Conservation (phyloP, 2,888 invertebrate species). For the Pollenia labialis region DNA sequence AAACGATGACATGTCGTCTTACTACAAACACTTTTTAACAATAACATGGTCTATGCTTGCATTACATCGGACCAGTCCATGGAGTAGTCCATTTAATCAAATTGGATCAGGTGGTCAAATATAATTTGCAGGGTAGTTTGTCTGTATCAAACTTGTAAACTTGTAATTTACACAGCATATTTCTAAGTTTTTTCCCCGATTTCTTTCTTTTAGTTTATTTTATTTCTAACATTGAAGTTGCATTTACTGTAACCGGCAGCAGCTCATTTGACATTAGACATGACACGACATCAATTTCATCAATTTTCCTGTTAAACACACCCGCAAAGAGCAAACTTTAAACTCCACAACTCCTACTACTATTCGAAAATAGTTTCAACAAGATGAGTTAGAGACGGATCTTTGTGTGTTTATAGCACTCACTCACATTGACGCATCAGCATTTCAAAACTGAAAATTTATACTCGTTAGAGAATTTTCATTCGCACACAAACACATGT, state of each 20-base stretch:
- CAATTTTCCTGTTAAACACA: conserved; percentile 73
- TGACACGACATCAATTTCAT: conserved; percentile 73
- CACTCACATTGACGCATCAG: conserved; percentile 21
- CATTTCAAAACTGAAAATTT: conserved; percentile 40
- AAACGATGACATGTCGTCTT: too few relatives aligned
- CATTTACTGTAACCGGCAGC: conserved; percentile 65
- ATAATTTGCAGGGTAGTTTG: conserved; percentile 67
- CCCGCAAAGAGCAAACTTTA: conserved; percentile 45
- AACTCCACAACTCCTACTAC: background rate
- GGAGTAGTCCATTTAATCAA: too few relatives aligned
- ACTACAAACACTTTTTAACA: too few relatives aligned
- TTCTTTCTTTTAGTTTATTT: conserved; percentile 11
- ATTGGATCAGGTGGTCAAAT: too few relatives aligned
- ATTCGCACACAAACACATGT: background rate
- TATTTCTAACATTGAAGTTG: conserved; percentile 39
- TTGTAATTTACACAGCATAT: conserved; percentile 9
- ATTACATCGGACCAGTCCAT: too few relatives aligned
- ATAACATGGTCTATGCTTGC: too few relatives aligned
- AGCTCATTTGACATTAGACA: conserved; percentile 73
- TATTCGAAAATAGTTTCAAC: conserved; percentile 27
- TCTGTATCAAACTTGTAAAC: background rate
- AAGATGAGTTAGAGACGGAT: conserved; percentile 33
- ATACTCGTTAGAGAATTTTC: conserved; percentile 31
- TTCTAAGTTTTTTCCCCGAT: background rate
- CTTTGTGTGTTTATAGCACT: conserved; percentile 19